Evolutionary conservation across 2,797 vertebrate species (phyloP).

Genomic region (Staurois parvus): DNA sequence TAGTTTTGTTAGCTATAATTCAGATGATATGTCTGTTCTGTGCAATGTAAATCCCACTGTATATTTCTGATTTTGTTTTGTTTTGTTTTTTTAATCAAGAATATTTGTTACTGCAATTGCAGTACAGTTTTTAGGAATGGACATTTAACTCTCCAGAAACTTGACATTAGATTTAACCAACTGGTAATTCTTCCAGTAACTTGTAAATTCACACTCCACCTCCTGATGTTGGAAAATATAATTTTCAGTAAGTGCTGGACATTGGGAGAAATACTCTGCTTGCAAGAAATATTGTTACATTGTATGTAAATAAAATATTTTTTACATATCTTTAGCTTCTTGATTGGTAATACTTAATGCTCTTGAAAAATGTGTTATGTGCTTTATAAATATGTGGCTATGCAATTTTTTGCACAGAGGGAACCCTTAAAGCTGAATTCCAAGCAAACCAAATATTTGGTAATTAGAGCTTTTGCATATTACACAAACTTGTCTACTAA

Average conservation of each 20-base stretch:
- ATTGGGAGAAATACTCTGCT: conserved; percentile 41
- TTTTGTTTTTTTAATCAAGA: background rate
- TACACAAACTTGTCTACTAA: too few relatives aligned
- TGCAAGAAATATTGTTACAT: conserved; percentile 57
- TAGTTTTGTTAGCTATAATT: conserved; percentile 30
- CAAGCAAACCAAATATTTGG: too few relatives aligned
- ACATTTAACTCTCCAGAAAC: conserved; percentile 9
- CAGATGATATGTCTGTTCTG: conserved; percentile 19
- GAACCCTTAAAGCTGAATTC: too few relatives aligned
- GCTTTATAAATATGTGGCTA: too few relatives aligned
- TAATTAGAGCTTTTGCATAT: too few relatives aligned
- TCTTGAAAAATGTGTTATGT: too few relatives aligned
- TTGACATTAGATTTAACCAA: conserved; percentile 5
- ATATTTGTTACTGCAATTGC: conserved; percentile 32
- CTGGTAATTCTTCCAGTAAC: conserved; percentile 17
- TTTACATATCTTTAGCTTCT: conserved; percentile 42
- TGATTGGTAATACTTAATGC: background rate
- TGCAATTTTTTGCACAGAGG: too few relatives aligned
- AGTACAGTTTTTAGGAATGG: background rate
- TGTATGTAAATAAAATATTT: conserved; percentile 60
- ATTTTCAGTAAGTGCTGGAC: conserved; percentile 32
- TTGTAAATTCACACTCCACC: conserved; percentile 25
- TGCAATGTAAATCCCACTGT: conserved; percentile 19
- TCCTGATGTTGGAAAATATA: background rate
- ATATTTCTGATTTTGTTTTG: conserved; percentile 16